Conservation (phyloP, 1,140 invertebrate genomes). For the Rhizoglyphus robini region DNA sequence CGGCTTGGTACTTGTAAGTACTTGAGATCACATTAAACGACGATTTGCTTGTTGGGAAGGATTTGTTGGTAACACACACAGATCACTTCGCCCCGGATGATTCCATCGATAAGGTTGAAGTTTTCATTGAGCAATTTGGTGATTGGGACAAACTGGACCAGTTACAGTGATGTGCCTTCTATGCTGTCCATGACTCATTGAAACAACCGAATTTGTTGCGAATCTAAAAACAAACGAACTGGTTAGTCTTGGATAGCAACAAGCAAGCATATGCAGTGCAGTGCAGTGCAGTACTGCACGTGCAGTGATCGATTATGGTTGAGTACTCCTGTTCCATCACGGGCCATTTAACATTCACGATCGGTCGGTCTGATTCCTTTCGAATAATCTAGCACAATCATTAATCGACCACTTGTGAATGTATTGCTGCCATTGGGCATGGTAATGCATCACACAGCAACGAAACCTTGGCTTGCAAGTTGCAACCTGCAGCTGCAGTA, state of each 20-base stretch:
- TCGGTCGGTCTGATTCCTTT: background rate
- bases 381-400: background rate
- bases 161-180: slow-evolving; percentile 73
- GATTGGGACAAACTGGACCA: slow-evolving; percentile 76
- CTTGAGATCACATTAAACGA: slow-evolving; percentile 53
- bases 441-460: background rate
- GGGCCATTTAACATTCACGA: background rate
- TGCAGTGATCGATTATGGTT: background rate
- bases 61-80: slow-evolving; percentile 73
- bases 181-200: slow-evolving; percentile 60
- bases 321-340: no score
- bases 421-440: background rate
- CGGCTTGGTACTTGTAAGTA: background rate
- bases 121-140: slow-evolving; percentile 59
- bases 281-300: no score
- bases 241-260: background rate
- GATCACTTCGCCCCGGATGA: slow-evolving; percentile 52
- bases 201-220: slow-evolving; percentile 74
- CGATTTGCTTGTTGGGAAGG: slow-evolving; percentile 64
- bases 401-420: background rate
- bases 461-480: background rate
- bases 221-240: slow-evolving; percentile 47
- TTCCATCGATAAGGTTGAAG: slow-evolving; percentile 56
- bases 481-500: no score
- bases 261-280: no score